phyloP scores from a whole-genome alignment of 1,140 invertebrate species.

The Drosophila mayri region DNA sequence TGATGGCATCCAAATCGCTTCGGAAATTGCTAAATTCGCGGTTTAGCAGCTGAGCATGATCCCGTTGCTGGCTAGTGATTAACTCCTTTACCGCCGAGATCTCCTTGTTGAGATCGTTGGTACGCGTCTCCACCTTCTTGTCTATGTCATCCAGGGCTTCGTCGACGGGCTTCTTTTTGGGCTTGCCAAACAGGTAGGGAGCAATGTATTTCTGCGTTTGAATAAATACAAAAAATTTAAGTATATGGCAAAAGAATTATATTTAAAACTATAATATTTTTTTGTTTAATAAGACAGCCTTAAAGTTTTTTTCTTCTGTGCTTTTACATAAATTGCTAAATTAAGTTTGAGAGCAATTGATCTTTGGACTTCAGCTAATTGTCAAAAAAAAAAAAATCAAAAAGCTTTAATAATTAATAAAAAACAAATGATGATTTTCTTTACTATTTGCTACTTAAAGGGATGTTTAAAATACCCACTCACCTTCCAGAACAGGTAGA shows the following conservation, averaged over 20 bases:
- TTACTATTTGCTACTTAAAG: too few species aligned
- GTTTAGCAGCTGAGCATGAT: conserved; percentile 87
- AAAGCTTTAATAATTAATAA: background rate
- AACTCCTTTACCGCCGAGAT: conserved; percentile 86
- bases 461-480: background rate
- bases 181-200: conserved; percentile 88
- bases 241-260: too few species aligned
- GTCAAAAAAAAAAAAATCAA: too few species aligned
- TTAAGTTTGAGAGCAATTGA: background rate
- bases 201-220: conserved; percentile 88
- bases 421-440: background rate
- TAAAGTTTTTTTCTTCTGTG: too few species aligned
- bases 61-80: conserved; percentile 81
- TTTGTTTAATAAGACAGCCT: too few species aligned
- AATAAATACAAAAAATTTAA: too few species aligned
- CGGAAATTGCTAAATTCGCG: conserved; percentile 89
- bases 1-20: conserved; percentile 91
- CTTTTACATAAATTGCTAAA: background rate
- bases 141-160: conserved; percentile 89
- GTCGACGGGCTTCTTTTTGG: conserved; percentile 87
- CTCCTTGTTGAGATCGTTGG: conserved; percentile 87
- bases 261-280: too few species aligned
- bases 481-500: conserved; percentile 91
- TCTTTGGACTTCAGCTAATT: conserved; percentile 11
- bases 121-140: conserved; percentile 88